Conservation (phyloP, 1,140 invertebrate species). For the Calycopis cecrops region DNA sequence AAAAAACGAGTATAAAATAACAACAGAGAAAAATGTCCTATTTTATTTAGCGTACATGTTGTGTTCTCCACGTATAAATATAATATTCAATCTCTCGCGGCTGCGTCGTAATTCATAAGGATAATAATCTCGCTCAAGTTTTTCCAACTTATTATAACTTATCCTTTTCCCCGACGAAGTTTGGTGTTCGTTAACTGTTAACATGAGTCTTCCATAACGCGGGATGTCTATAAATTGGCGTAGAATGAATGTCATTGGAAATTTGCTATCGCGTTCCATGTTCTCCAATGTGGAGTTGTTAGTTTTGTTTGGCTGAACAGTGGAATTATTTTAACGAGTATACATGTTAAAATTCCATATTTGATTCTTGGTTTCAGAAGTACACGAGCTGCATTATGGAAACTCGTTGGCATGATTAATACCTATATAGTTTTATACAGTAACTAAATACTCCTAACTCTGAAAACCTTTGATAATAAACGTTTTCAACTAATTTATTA, state of each 20-base stretch:
- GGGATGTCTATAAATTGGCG: constrained; percentile 7
- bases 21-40: background rate
- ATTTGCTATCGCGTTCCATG: no score
- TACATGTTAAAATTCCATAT: no score
- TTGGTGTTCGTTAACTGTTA: constrained; percentile 45
- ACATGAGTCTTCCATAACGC: constrained; percentile 45
- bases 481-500: no score
- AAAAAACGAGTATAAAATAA: no score
- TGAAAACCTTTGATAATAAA: no score
- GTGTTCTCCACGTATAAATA: constrained; percentile 7
- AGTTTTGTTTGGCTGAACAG: background rate
- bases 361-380: no score
- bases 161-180: constrained; percentile 52
- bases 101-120: constrained; percentile 7
- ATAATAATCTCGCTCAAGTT: constrained; percentile 13
- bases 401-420: no score
- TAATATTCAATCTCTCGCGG: constrained; percentile 26
- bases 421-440: no score
- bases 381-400: no score
- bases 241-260: no score
- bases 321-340: no score
- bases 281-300: background rate
- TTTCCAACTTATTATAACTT: constrained; percentile 65
- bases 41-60: background rate
- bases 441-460: no score